These are phyloP conservation scores for Cryptocheilus praepositus DNA, from an alignment of 2,888 invertebrate species.

Conservation along the genomic window DNA sequence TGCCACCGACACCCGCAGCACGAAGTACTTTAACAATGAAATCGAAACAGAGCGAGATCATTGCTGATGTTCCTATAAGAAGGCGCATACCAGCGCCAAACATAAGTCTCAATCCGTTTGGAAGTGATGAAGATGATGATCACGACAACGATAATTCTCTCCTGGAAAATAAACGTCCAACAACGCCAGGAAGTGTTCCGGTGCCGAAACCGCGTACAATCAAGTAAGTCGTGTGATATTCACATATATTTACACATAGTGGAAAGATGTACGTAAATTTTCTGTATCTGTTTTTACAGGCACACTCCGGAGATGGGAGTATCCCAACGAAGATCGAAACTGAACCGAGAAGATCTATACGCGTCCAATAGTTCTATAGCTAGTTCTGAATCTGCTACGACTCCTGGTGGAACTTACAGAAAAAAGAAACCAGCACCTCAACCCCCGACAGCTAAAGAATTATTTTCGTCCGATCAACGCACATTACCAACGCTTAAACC, in stretches of 20 bases:
- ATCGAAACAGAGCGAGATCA: constrained; percentile 25
- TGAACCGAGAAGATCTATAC: constrained; percentile 63
- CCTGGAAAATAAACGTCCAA: constrained; percentile 38
- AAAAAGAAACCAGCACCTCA: constrained; percentile 84
- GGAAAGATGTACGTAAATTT: not conserved
- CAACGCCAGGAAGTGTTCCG: constrained; percentile 65
- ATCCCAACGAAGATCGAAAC: constrained; percentile 62
- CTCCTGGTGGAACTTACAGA: constrained; percentile 76
- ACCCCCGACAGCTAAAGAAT: constrained; percentile 76
- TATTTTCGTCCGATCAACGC: constrained; percentile 40
- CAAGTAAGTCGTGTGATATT: constrained; percentile 64
- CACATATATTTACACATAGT: too few species aligned
- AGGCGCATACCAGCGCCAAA: constrained; percentile 76
- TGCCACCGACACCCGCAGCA: constrained; percentile 72
- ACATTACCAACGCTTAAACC: constrained; percentile 10
- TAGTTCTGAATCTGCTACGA: constrained; percentile 69
- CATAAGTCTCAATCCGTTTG: constrained; percentile 82
- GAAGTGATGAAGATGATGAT: constrained; percentile 81
- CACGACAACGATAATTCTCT: constrained; percentile 67
- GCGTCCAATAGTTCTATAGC: constrained; percentile 75
- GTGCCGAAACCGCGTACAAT: constrained; percentile 76
- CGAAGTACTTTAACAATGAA: constrained; percentile 55
- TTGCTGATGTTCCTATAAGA: constrained; percentile 48
- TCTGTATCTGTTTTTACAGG: constrained; percentile 36
- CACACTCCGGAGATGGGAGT: constrained; percentile 69